Conservation (phyloP, 2,797 vertebrate species). For the Schizopygopsis malacanthus region DNA sequence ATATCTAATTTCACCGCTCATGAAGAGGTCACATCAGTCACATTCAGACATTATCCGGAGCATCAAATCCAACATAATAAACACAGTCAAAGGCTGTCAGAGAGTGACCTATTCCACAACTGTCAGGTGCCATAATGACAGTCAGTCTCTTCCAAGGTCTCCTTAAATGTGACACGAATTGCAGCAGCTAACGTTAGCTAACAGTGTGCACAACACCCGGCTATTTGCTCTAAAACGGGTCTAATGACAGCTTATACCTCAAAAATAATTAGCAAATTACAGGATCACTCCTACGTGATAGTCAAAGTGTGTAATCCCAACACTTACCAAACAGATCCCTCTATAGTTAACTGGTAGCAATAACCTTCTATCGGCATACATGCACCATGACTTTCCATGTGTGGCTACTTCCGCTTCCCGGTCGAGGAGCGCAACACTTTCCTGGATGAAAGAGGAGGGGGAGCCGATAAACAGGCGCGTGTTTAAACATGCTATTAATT, state of each 20-base stretch:
- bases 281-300: not conserved
- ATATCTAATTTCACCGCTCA: not conserved
- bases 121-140: not conserved
- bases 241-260: not conserved
- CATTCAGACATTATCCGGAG: not conserved
- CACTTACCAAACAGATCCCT: conserved; percentile 71
- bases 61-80: conserved; percentile 17
- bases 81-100: not conserved
- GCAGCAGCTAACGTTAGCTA: conserved; percentile 45
- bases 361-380: conserved; percentile 79
- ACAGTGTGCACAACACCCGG: conserved; percentile 44
- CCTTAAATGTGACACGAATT: conserved; percentile 61
- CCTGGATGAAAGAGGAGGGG: conserved; percentile 8
- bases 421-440: conserved; percentile 69
- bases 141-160: conserved; percentile 61
- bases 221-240: conserved; percentile 47
- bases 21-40: not conserved
- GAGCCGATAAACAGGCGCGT: not conserved
- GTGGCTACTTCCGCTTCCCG: conserved; percentile 81
- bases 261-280: not conserved
- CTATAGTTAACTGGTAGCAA: conserved; percentile 48
- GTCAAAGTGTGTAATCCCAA: conserved; percentile 18
- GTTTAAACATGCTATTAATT: not conserved
- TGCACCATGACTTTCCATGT: conserved; percentile 71
- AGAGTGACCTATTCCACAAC: not conserved